Evolutionary conservation across 2,113 vertebrate genomes (phyloP).

Genomic region (Siniperca knerii): DNA sequence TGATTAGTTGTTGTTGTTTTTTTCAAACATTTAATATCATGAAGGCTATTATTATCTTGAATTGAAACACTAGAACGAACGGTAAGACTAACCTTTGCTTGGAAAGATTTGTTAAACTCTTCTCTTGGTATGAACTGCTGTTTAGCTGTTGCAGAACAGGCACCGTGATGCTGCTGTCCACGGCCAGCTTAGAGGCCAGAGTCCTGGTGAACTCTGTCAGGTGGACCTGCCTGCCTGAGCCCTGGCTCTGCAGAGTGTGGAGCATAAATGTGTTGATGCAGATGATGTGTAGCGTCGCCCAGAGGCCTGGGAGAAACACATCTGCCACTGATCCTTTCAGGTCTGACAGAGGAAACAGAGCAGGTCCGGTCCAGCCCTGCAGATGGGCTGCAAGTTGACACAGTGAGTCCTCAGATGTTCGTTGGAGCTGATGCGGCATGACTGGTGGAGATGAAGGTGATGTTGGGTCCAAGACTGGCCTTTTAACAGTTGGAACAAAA

Average conservation of each 20-base stretch:
- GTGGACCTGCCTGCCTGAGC: slow-evolving; percentile 27
- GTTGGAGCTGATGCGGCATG: neutral
- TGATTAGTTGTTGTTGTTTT: neutral
- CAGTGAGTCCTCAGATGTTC: neutral
- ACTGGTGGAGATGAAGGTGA: slow-evolving; percentile 8
- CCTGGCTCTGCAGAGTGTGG: slow-evolving; percentile 58
- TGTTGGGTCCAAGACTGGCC: neutral
- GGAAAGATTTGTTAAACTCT: neutral
- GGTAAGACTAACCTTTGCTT: slow-evolving; percentile 57
- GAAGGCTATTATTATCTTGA: neutral
- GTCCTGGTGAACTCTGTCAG: slow-evolving; percentile 61
- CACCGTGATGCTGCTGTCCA: slow-evolving; percentile 43
- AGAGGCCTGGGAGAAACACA: slow-evolving; percentile 64
- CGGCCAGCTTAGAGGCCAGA: slow-evolving; percentile 70
- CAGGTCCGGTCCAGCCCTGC: slow-evolving; percentile 70
- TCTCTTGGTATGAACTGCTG: slow-evolving; percentile 60
- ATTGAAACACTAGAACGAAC: neutral
- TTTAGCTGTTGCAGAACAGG: slow-evolving; percentile 52
- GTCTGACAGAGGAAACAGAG: slow-evolving; percentile 47
- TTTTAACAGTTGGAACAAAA: slow-evolving; percentile 49
- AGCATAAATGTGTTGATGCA: slow-evolving; percentile 77
- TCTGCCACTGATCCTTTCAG: slow-evolving; percentile 10
- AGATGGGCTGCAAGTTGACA: slow-evolving; percentile 49
- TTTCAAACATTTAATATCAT: neutral
- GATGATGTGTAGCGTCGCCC: slow-evolving; percentile 56